phyloP scores from a whole-genome alignment of 2,113 vertebrate genomes.

The Telmatochromis sp. region DNA sequence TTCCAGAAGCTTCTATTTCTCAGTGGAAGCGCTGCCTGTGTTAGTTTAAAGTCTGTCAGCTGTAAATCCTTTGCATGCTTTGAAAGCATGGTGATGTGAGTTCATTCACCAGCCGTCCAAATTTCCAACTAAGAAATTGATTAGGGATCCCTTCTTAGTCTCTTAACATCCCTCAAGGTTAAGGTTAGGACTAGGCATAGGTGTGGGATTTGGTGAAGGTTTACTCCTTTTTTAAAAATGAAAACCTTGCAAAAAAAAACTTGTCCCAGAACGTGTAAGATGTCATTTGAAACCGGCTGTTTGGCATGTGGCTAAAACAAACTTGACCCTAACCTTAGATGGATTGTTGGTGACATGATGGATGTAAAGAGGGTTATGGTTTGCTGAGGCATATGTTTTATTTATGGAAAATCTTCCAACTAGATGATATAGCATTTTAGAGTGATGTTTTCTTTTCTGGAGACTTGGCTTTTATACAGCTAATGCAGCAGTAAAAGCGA shows the following conservation, averaged over 20 bases:
- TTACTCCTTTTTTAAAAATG: too few species aligned
- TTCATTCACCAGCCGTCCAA: neutral
- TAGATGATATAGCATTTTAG: neutral
- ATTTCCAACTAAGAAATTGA: conserved; percentile 22
- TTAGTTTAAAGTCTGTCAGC: neutral
- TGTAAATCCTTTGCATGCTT: conserved; percentile 17
- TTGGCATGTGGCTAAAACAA: neutral
- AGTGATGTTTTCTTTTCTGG: neutral
- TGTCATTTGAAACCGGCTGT: neutral
- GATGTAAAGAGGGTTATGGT: neutral
- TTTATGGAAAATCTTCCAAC: neutral
- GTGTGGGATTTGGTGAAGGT: neutral
- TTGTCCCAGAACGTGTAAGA: neutral
- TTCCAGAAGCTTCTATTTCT: neutral
- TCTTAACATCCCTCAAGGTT: neutral
- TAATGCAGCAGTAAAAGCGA: neutral
- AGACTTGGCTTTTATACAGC: neutral
- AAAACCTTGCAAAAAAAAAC: neutral
- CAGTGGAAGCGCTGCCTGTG: neutral
- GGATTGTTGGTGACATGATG: neutral
- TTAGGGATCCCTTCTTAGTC: neutral
- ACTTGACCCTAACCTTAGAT: neutral
- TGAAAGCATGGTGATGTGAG: neutral
- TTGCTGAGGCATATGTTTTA: neutral
- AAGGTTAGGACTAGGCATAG: neutral